Evolutionary conservation across 2,113 vertebrate genomes (phyloP), one percentile per base, ranked within the genome.

Genomic region (Rhinolophus ferrumequinum): DNA sequence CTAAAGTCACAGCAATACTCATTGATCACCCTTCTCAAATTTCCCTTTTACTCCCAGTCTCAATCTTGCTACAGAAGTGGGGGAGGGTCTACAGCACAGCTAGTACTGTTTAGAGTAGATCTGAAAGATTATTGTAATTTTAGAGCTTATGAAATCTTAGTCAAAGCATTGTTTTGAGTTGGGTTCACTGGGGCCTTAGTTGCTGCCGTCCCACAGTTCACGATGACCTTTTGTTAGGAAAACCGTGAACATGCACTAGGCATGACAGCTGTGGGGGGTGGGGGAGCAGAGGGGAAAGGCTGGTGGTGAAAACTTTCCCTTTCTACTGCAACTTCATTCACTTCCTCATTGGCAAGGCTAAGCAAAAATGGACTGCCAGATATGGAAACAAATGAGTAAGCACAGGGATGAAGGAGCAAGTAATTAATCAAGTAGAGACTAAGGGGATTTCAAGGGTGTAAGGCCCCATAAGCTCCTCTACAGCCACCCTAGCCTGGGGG

Each of bases 401-500:
- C 47, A 21, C 11, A 66, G 24, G 88, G 62, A 44, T 18, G 50
- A 35, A 12, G 2, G 12, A 79, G 18, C 38, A 12, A 35, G n/a
- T 6, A 64, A 26, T 47, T 58, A 56, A 50, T 28, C 54, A 54
- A 8, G 14, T 13, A 7, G 0, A 67, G 56, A 62, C 6, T 38
- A 16, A n/a, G 19, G 30, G 58, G 35, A 72, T 12, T 66, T 54
- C 28, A 54, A 52, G 33, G 64, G 56, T 8, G 10, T 10, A 47
- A 41, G 41, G 41, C 52, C 30, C n/a, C 18, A 8, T 35, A 9
- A 35, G 19, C 2, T 64, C 11, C 35, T 62, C 41, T 13, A 52
- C 2, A 58, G 28, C 2, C 1, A 3, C 33, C 10, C 41, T 3
- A 26, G 5, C 30, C 28, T 69, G 15, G 14, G 15, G 22, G 5